Evolutionary conservation across 2,113 vertebrate species (phyloP).

Genomic region (Sardina pilchardus): DNA sequence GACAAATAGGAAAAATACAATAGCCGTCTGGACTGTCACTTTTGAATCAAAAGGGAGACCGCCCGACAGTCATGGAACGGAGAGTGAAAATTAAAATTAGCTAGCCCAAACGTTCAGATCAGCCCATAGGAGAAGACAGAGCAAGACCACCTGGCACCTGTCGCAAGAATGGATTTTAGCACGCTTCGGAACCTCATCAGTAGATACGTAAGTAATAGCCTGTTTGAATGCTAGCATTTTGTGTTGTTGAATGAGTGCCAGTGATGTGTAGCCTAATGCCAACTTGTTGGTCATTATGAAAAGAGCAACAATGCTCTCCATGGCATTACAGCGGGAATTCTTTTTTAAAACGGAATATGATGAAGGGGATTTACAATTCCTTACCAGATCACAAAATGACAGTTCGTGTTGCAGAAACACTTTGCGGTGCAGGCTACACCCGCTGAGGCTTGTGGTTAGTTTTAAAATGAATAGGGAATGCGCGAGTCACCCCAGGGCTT

Average conservation of each 20-base stretch:
- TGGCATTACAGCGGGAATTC: neutral
- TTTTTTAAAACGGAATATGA: neutral
- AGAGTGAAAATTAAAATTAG: constrained; percentile 57
- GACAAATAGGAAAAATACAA: constrained; percentile 22
- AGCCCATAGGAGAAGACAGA: constrained; percentile 29
- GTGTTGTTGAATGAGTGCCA: neutral
- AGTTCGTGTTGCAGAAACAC: neutral
- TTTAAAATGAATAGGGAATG: constrained; percentile 20
- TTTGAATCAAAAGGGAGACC: constrained; percentile 41
- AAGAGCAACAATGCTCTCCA: constrained; percentile 5
- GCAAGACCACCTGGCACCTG: constrained; percentile 53
- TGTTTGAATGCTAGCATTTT: neutral
- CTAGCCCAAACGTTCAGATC: constrained; percentile 44
- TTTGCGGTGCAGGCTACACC: neutral
- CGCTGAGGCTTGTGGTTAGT: constrained; percentile 8
- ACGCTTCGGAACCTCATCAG: constrained; percentile 84
- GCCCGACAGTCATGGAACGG: constrained; percentile 62
- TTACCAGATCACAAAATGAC: neutral
- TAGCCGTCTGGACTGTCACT: constrained; percentile 27
- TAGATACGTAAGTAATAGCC: constrained; percentile 85
- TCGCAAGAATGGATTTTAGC: constrained; percentile 82
- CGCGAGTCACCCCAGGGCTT: constrained; percentile 15
- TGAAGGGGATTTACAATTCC: neutral
- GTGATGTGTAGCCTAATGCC: neutral
- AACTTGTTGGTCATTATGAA: constrained; percentile 53